Percentiles rank a stretch among this genome's conserved stretches.
phyloP scores from a whole-genome alignment of 2,888 invertebrate species.

The Chaitophorus viminalis region DNA sequence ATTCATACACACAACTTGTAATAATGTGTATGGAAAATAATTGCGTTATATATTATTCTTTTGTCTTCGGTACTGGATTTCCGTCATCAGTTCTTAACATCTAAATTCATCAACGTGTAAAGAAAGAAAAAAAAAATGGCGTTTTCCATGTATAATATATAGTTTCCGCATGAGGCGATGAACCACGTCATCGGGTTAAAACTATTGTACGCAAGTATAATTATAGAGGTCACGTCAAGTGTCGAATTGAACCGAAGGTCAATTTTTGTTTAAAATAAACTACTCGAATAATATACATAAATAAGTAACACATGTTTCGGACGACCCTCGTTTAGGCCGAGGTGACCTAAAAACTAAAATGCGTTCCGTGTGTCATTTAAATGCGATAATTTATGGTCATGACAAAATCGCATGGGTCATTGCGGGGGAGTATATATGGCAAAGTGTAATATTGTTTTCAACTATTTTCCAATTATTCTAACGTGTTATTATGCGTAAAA shows the following conservation, averaged over 20 bases:
- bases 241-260: conserved; percentile 11
- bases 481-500: too few relatives aligned
- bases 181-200: conserved; percentile 13
- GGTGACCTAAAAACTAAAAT: conserved; percentile 35
- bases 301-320: neutral
- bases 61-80: neutral
- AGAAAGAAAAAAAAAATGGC: neutral
- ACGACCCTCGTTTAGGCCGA: neutral
- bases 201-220: neutral
- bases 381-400: conserved; percentile 11
- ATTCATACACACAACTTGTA: neutral
- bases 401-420: neutral
- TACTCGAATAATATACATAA: neutral
- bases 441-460: neutral
- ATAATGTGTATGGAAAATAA: neutral
- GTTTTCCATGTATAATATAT: neutral
- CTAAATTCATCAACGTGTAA: conserved; percentile 4
- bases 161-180: conserved; percentile 41
- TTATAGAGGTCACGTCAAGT: neutral
- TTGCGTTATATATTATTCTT: neutral
- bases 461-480: too few relatives aligned
- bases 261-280: conserved; percentile 17
- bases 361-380: conserved; percentile 9
- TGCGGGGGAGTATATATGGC: neutral
- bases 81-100: neutral